These are phyloP conservation scores for Lineus longissimus DNA, from an alignment of 1,140 invertebrate genomes.

Conservation along the genomic window DNA sequence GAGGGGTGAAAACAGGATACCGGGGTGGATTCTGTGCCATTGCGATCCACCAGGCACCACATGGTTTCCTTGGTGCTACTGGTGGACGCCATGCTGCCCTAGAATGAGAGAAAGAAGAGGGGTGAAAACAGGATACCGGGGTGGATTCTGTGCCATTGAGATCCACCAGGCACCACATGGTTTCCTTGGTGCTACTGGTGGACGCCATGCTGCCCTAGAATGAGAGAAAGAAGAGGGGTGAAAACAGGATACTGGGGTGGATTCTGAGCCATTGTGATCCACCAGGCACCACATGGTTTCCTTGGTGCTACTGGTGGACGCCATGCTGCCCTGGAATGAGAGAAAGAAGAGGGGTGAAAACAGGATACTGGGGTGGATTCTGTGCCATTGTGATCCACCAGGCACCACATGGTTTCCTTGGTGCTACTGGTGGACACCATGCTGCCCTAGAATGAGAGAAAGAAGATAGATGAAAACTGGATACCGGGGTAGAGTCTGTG, in stretches of 20 bases:
- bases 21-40: constrained; percentile 32
- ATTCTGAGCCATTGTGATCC: constrained; percentile 30
- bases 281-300: constrained; percentile 50
- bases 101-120: neutral
- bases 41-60: constrained; percentile 44
- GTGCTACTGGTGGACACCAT: constrained; percentile 21
- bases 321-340: constrained; percentile 13
- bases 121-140: constrained; percentile 17
- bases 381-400: constrained; percentile 35
- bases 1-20: no score
- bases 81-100: constrained; percentile 18
- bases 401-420: no score
- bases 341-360: no score
- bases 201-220: constrained; percentile 18
- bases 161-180: constrained; percentile 49
- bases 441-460: constrained; percentile 6
- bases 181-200: no score
- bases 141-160: constrained; percentile 27
- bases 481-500: constrained; percentile 31
- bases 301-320: no score
- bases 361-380: constrained; percentile 34
- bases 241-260: no score
- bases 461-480: no score
- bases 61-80: constrained; percentile 18
- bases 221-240: no score